Evolutionary conservation across 2,888 invertebrate genomes (phyloP).

Genomic region (Sepiola atlantica): DNA sequence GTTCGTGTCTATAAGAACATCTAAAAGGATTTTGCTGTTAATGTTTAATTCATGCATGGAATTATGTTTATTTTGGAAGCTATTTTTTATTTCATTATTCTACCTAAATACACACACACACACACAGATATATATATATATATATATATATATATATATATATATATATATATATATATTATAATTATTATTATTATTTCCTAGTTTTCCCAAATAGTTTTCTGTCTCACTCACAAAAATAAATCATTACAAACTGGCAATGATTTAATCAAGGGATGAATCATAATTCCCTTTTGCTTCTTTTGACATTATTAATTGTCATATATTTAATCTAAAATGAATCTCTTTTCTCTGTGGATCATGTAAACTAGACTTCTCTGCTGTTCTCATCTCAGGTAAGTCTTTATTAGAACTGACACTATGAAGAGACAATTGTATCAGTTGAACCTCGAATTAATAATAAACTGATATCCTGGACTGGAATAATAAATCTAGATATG

Average conservation of each 20-base stretch:
- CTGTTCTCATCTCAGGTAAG: background rate
- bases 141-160: constrained; percentile 2
- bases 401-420: background rate
- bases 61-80: too few relatives aligned
- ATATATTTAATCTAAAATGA: background rate
- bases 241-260: background rate
- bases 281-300: background rate
- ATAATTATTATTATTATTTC: too few relatives aligned
- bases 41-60: too few relatives aligned
- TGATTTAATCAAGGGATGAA: background rate
- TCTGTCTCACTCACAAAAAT: too few relatives aligned
- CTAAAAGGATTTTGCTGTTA: too few relatives aligned
- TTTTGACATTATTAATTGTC: background rate
- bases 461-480: background rate
- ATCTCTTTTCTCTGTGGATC: background rate
- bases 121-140: background rate
- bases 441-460: background rate
- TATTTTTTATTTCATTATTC: too few relatives aligned
- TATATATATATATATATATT: background rate
- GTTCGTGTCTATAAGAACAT: too few relatives aligned
- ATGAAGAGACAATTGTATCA: background rate
- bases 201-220: too few relatives aligned
- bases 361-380: background rate
- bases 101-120: too few relatives aligned
- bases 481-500: background rate